phyloP scores from a whole-genome alignment of 1,140 invertebrate genomes.

The Brachionus rubens region DNA sequence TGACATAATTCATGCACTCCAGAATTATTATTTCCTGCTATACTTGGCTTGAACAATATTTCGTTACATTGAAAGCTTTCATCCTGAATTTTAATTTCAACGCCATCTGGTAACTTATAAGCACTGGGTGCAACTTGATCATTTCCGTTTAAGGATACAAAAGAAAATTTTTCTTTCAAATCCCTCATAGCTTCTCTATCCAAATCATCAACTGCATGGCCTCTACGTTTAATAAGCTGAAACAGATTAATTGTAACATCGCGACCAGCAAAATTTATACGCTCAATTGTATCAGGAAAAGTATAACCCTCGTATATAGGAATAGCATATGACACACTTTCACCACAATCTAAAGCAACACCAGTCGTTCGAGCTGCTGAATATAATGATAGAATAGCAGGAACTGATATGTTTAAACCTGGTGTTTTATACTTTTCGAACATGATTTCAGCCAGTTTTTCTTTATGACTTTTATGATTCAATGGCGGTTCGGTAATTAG shows the following conservation, averaged over 20 bases:
- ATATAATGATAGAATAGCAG: conserved; percentile 82
- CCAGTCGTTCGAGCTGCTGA: conserved; percentile 87
- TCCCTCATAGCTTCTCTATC: conserved; percentile 73
- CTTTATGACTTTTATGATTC: conserved; percentile 49
- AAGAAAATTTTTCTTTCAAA: conserved; percentile 66
- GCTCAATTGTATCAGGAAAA: conserved; percentile 71
- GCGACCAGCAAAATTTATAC: conserved; percentile 81
- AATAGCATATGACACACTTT: conserved; percentile 87
- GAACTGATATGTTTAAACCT: conserved; percentile 85
- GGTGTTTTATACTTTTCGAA: conserved; percentile 65
- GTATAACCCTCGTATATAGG: conserved; percentile 96
- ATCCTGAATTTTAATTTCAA: conserved; percentile 83
- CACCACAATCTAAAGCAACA: conserved; percentile 82
- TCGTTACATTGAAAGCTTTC: conserved; percentile 77
- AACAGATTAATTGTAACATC: conserved; percentile 90
- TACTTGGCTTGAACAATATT: conserved; percentile 84
- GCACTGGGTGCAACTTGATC: conserved; percentile 73
- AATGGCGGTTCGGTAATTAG: conserved; percentile 57
- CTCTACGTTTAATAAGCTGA: conserved; percentile 70
- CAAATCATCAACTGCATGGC: background rate
- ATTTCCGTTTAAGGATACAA: conserved; percentile 50
- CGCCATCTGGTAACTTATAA: conserved; percentile 67
- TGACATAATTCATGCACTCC: conserved; percentile 83
- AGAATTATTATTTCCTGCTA: conserved; percentile 95
- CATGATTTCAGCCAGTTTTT: conserved; percentile 47